Conservation (phyloP, 2,797 vertebrate genomes). For the Schizopygopsis malacanthus region DNA sequence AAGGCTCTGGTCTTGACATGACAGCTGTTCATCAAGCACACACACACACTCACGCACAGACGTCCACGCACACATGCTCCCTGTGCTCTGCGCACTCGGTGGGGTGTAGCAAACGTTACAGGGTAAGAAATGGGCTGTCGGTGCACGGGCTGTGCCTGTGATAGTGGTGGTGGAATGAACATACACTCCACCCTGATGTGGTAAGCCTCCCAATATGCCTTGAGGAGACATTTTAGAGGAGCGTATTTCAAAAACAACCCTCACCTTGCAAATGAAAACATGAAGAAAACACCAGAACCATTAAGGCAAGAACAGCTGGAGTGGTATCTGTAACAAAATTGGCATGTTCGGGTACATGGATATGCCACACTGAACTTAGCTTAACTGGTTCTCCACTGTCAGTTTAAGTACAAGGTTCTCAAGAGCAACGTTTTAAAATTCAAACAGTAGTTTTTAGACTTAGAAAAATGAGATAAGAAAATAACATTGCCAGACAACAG, state of each 20-base stretch:
- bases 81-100: conserved; percentile 84
- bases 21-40: conserved; percentile 87
- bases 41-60: conserved; percentile 73
- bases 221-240: conserved; percentile 66
- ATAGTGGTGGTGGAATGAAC: conserved; percentile 82
- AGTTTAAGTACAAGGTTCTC: conserved; percentile 78
- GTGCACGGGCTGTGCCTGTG: conserved; percentile 75
- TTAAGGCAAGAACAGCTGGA: conserved; percentile 99
- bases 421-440: conserved; percentile 72
- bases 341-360: conserved; percentile 80
- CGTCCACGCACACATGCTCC: conserved; percentile 80
- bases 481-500: conserved; percentile 80
- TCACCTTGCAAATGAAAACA: conserved; percentile 68
- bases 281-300: conserved; percentile 86
- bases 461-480: conserved; percentile 79
- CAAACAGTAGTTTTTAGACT: conserved; percentile 74
- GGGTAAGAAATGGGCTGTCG: conserved; percentile 77
- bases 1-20: conserved; percentile 98
- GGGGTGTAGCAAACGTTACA: conserved; percentile 76
- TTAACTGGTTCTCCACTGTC: conserved; percentile 79
- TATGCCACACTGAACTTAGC: conserved; percentile 73
- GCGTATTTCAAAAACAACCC: conserved; percentile 59
- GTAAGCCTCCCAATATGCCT: conserved; percentile 79
- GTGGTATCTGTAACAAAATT: conserved; percentile 85
- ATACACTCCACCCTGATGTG: conserved; percentile 88